Base-by-base conservation (phyloP, 1,140 invertebrate genomes). In the Coptotermes formosanus region DNA sequence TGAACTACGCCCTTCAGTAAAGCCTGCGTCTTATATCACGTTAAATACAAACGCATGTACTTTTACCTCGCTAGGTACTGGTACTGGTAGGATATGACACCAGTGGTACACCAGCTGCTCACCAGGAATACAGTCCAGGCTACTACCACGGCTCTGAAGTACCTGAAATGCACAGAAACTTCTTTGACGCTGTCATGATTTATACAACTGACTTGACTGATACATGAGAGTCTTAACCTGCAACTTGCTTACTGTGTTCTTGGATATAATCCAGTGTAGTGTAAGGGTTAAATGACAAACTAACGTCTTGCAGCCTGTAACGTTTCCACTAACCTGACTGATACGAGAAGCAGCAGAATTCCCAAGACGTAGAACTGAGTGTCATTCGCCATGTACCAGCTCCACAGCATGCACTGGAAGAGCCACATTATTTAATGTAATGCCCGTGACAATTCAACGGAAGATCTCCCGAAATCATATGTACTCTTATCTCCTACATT, bases 361-460 rank as follows among this genome's bases (percentile, higher is more conserved):
- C 95, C 95, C 85, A 97, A 92, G 7, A 96, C 92, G 89, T 96
- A 97, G 89, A 97, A 97, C 89, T 98, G 97, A 88, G 97, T 98
- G 88, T 99, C 96, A 88, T 98, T 96, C 19, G 96, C 95, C 94
- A 97, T 96, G 89, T 98, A 98, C 96, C 96, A 97, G 86, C 95
- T 96, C 96, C 96, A 97, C 82, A 96, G 92, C 96, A 97, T 96
- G 89, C 96, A 97, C 93, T 93, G 89, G 75, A 91, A 92, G 64
- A 81, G 64, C 38, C 16, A 25, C 16, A 85, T 21, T 16, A 64
- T 81, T 64, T 32, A 59, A n/a, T 4, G 30, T 84, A 82, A 38
- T 6, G 38, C 19, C n/a, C n/a, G 38, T n/a, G 9, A 82, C 9
- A 82, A 38, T 30, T 38, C n/a, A 30, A 12, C 19, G n/a, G 75